Conservation (phyloP, 2,113 vertebrate species). For the Phyllopteryx taeniolatus region DNA sequence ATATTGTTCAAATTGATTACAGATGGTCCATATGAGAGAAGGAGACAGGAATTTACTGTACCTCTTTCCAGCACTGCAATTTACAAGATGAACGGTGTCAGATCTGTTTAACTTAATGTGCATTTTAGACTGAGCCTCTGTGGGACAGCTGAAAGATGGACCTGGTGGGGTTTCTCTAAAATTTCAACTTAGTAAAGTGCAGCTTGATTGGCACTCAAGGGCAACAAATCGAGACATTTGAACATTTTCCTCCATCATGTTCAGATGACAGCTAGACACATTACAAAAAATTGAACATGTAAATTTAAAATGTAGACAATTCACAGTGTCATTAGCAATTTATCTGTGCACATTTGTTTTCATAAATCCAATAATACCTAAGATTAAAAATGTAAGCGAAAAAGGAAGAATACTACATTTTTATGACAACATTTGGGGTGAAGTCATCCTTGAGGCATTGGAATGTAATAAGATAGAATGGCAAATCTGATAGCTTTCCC, state of each 20-base stretch:
- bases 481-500: conserved; percentile 11
- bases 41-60: conserved; percentile 7
- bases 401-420: conserved; percentile 1
- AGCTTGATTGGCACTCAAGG: conserved; percentile 25
- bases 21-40: conserved; percentile 5
- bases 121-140: conserved; percentile 9
- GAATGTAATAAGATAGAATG: conserved; percentile 24
- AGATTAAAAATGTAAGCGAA: not conserved
- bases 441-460: conserved; percentile 33
- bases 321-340: not conserved
- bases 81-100: conserved; percentile 27
- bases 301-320: not conserved
- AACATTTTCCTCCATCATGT: not conserved
- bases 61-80: conserved; percentile 2
- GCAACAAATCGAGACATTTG: conserved; percentile 19
- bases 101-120: conserved; percentile 38
- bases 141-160: conserved; percentile 23
- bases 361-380: conserved; percentile 23
- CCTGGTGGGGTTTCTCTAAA: conserved; percentile 13
- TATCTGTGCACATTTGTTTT: not conserved
- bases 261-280: not conserved
- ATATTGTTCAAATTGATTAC: conserved; percentile 12
- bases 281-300: conserved; percentile 40
- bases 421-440: conserved; percentile 9
- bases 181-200: conserved; percentile 6